Evolutionary conservation across 2,888 invertebrate genomes (phyloP).

Genomic region (Cecidostiba fungosa): DNA sequence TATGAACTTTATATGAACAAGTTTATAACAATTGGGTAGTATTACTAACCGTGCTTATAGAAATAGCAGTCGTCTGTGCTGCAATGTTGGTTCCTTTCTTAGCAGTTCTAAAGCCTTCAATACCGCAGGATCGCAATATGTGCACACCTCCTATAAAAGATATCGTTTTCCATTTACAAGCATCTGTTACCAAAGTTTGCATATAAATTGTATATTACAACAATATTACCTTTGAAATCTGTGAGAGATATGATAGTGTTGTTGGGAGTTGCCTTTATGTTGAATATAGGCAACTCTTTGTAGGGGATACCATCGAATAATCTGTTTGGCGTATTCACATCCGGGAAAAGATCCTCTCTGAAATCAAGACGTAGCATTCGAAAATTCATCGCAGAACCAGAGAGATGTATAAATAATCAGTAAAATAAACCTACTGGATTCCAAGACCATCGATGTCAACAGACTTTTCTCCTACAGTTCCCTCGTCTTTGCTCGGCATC

Average conservation of each 20-base stretch:
- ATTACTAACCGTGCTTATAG: conserved; percentile 86
- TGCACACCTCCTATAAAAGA: conserved; percentile 78
- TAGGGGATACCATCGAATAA: conserved; percentile 90
- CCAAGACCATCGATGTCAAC: conserved; percentile 86
- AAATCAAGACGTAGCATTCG: not conserved
- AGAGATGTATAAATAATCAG: conserved; percentile 18
- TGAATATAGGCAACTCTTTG: conserved; percentile 90
- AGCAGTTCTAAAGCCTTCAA: conserved; percentile 97
- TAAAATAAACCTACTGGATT: conserved; percentile 81
- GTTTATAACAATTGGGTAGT: conserved; percentile 19
- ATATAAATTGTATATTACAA: conserved; percentile 60
- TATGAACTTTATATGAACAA: conserved; percentile 6
- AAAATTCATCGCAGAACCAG: not conserved
- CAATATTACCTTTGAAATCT: conserved; percentile 84
- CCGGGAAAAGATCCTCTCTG: conserved; percentile 87
- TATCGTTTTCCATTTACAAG: not conserved
- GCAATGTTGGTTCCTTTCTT: conserved; percentile 98
- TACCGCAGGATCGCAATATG: conserved; percentile 89
- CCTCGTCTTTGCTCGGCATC: conserved; percentile 84
- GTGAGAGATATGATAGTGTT: conserved; percentile 93
- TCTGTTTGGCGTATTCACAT: conserved; percentile 85
- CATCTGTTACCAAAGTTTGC: not conserved
- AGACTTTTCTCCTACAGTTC: conserved; percentile 88
- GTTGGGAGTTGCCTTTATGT: conserved; percentile 91
- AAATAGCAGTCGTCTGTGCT: conserved; percentile 95